Conservation (phyloP, 2,888 invertebrate genomes). For the Carterocephalus palaemon region DNA sequence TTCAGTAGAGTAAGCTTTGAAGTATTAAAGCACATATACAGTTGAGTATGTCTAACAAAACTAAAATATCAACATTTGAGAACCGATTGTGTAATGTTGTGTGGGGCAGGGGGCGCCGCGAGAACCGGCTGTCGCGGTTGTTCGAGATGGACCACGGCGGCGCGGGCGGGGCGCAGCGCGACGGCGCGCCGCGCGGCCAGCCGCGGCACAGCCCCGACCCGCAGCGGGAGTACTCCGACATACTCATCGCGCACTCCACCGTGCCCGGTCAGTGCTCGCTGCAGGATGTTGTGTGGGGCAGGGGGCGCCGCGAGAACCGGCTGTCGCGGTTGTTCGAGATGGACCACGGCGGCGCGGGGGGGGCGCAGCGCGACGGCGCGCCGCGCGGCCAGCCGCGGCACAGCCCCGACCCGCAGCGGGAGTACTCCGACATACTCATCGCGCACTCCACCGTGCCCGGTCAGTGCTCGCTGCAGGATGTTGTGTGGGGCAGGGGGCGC, state of each 20-base stretch:
- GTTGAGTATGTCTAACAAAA: too few species aligned
- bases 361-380: constrained; percentile 32
- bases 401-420: constrained; percentile 31
- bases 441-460: constrained; percentile 82
- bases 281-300: background rate
- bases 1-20: too few species aligned
- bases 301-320: background rate
- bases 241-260: constrained; percentile 83
- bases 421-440: constrained; percentile 80
- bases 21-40: too few species aligned
- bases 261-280: constrained; percentile 65
- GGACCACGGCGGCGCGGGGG: constrained; percentile 35
- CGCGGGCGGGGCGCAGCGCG: constrained; percentile 39
- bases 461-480: constrained; percentile 34
- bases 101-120: background rate
- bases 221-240: constrained; percentile 72
- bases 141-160: constrained; percentile 15
- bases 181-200: constrained; percentile 26
- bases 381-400: constrained; percentile 33
- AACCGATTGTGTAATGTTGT: background rate
- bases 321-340: constrained; percentile 1
- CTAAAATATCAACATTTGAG: too few species aligned
- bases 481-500: background rate
- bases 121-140: constrained; percentile 2
- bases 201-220: constrained; percentile 31